Percentiles rank a stretch among this genome's conserved stretches.
These are phyloP conservation scores for Oligia latruncula DNA, from an alignment of 2,888 invertebrate genomes.

Conservation along the genomic window DNA sequence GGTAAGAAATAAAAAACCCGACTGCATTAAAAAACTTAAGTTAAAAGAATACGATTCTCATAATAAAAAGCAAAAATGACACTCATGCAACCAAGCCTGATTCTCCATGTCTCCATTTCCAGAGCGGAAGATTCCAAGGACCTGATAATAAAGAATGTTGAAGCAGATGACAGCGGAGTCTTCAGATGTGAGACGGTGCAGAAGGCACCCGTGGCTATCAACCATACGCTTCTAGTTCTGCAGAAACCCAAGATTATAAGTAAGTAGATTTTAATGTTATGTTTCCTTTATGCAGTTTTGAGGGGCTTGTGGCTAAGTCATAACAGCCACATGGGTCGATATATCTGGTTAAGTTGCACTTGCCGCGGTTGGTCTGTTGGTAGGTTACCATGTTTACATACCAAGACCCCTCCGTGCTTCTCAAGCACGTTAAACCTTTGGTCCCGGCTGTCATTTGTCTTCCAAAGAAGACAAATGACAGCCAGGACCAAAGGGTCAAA, in stretches of 20 bases:
- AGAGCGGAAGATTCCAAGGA: conserved; percentile 76
- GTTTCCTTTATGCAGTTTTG: neutral
- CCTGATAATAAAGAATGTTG: conserved; percentile 74
- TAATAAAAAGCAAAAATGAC: neutral
- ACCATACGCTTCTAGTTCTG: conserved; percentile 75
- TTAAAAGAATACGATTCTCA: too few relatives aligned
- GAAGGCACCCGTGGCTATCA: conserved; percentile 63
- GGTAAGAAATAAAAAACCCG: too few relatives aligned
- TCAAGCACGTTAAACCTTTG: neutral
- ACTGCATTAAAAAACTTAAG: too few relatives aligned
- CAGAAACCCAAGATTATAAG: conserved; percentile 75
- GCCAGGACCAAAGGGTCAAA: too few relatives aligned
- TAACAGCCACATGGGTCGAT: neutral
- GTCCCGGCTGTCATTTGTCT: neutral
- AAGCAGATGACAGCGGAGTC: conserved; percentile 71
- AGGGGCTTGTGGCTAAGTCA: neutral
- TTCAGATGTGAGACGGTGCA: conserved; percentile 78
- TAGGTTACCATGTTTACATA: neutral
- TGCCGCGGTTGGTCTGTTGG: neutral
- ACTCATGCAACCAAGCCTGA: neutral
- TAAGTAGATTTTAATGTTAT: conserved; percentile 67
- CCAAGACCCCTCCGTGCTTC: neutral
- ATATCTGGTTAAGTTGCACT: neutral
- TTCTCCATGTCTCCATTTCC: neutral
- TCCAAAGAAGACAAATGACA: too few relatives aligned